Evolutionary conservation across 2,888 invertebrate species (phyloP), one percentile per base, ranked within the genome.

Genomic region (Rhyacophila evoluta): DNA sequence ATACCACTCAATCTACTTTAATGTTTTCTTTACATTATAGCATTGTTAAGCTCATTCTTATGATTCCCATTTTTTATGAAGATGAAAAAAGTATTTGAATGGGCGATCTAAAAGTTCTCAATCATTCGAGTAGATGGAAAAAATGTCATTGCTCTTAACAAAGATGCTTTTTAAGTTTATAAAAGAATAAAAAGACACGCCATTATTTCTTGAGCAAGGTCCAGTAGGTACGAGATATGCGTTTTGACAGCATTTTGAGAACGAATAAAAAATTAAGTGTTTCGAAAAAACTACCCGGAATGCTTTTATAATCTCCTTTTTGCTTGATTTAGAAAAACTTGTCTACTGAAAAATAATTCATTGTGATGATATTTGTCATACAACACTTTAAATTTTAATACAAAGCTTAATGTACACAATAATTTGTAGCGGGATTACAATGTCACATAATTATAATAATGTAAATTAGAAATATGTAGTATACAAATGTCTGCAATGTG

Each of bases 1-100:
- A 55, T 19, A 55, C 55, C 55, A 55, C 55, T 55, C 55, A 55
- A 55, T 55, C 55, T 55, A 55, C 55, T 55, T 55, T 55, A 55
- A 55, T 55, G 55, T 55, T 19, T 55, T 55, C 55, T 55, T 19
- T 55, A 19, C 12, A 55, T 19, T 55, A 25, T 55, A 8, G 55
- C 25, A 19, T 55, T 55, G 55, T 55, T 55, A 55, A 19, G 19
- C 19, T 41, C 41, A 41, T 41, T 41, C 41, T 41, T 41, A 15
- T 41, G 5, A 41, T 41, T 11, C 29, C 29, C 29, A n/a, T 55
- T 15, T 55, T 55, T 55, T 8, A 55, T 55, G 19, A 55, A 55
- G 11, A 55, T 25, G 1, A 41, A 55, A 55, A 55, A 55, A 39
- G 15, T 55, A 2, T 55, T 6, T 55, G 55, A 55, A 55, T 55